Evolutionary conservation across 2,888 invertebrate species (phyloP).

Genomic region (Nomada lathburiana): DNA sequence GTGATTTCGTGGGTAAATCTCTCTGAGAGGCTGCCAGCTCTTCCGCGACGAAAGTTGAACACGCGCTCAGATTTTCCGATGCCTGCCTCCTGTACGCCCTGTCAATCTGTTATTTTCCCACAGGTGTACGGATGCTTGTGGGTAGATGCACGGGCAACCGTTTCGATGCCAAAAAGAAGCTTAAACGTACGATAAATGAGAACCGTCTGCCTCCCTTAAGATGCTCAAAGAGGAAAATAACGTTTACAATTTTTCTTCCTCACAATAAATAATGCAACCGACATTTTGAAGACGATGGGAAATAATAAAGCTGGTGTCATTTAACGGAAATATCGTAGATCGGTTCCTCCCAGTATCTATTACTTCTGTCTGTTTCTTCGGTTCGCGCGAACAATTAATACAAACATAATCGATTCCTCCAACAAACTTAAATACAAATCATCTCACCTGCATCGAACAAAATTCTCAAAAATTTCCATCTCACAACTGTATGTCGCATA

Average conservation of each 20-base stretch:
- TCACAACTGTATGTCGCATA: not conserved
- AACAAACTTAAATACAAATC: no score
- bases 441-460: no score
- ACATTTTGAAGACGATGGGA: not conserved
- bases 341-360: no score
- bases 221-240: slow-evolving; percentile 29
- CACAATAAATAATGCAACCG: not conserved
- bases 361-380: no score
- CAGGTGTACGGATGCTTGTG: slow-evolving; percentile 47
- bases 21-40: slow-evolving; percentile 24
- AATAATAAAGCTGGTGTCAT: not conserved
- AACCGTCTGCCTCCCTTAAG: not conserved
- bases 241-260: slow-evolving; percentile 6
- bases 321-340: no score
- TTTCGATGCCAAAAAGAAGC: slow-evolving; percentile 42
- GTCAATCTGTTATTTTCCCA: slow-evolving; percentile 57
- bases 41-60: slow-evolving; percentile 43
- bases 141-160: slow-evolving; percentile 30
- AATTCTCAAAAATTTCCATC: no score
- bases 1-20: slow-evolving; percentile 48
- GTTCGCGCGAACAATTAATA: no score
- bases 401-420: no score
- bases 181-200: slow-evolving; percentile 44
- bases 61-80: slow-evolving; percentile 44
- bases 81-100: slow-evolving; percentile 31